Evolutionary conservation across 2,797 vertebrate species (phyloP).

Genomic region (Limnodromus scolopaceus): DNA sequence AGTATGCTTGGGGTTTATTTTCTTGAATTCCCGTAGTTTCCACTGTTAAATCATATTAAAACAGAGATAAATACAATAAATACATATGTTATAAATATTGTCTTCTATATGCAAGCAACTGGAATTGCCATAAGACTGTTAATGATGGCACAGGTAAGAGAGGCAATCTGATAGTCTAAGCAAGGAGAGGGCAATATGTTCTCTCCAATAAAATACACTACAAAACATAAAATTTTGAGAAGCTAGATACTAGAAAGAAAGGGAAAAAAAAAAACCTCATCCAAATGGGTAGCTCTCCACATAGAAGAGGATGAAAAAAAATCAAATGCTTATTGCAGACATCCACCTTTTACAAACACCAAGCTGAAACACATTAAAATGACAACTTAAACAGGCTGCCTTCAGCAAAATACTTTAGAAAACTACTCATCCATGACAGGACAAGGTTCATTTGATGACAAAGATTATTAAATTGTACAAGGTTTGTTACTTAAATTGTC

Average conservation of each 20-base stretch:
- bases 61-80: background rate
- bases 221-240: background rate
- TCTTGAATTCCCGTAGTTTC: background rate
- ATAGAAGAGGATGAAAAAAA: background rate
- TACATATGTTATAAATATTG: background rate
- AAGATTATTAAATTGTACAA: background rate
- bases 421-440: background rate
- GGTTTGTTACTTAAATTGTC: background rate
- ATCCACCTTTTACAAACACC: background rate
- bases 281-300: background rate
- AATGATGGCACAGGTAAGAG: background rate
- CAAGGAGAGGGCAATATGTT: background rate
- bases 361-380: background rate
- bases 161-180: background rate
- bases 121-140: background rate
- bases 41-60: background rate
- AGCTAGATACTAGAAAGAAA: background rate
- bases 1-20: no score
- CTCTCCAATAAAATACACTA: background rate
- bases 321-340: background rate
- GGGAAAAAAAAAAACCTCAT: background rate
- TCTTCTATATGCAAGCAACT: background rate
- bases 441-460: background rate
- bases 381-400: background rate
- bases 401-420: background rate